phyloP scores from a whole-genome alignment of 2,888 invertebrate species.

The Lycia hirtaria region DNA sequence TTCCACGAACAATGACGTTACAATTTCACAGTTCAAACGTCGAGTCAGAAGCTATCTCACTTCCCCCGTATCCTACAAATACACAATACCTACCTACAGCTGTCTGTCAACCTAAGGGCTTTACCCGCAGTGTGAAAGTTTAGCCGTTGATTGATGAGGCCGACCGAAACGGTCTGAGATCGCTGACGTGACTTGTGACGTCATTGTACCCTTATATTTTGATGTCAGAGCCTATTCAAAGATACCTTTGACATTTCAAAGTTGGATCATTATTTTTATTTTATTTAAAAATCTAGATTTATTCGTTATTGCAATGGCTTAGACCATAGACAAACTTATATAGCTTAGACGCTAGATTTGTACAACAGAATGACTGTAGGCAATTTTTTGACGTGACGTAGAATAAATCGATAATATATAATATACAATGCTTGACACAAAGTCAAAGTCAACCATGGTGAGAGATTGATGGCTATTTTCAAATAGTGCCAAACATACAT shows the following conservation, averaged over 20 bases:
- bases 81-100: slow-evolving; percentile 1
- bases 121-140: slow-evolving; percentile 27
- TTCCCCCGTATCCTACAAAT: slow-evolving; percentile 2
- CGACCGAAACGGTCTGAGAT: slow-evolving; percentile 17
- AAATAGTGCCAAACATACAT: too few species aligned
- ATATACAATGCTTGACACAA: too few species aligned
- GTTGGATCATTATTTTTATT: neutral
- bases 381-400: too few species aligned
- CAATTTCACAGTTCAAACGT: neutral
- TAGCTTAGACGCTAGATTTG: too few species aligned
- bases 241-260: neutral
- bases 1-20: neutral
- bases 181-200: slow-evolving; percentile 26
- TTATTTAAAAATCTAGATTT: too few species aligned
- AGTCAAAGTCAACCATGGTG: too few species aligned
- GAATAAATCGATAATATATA: too few species aligned
- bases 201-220: slow-evolving; percentile 13
- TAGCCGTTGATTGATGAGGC: slow-evolving; percentile 31
- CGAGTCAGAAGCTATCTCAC: neutral
- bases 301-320: too few species aligned
- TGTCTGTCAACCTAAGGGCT: slow-evolving; percentile 28
- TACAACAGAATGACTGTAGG: too few species aligned
- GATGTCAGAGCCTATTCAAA: slow-evolving; percentile 7
- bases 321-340: too few species aligned
- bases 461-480: too few species aligned